Evolutionary conservation across 2,888 invertebrate genomes (phyloP), one percentile per base, ranked within the genome.

Genomic region (Seladonia tumulorum): DNA sequence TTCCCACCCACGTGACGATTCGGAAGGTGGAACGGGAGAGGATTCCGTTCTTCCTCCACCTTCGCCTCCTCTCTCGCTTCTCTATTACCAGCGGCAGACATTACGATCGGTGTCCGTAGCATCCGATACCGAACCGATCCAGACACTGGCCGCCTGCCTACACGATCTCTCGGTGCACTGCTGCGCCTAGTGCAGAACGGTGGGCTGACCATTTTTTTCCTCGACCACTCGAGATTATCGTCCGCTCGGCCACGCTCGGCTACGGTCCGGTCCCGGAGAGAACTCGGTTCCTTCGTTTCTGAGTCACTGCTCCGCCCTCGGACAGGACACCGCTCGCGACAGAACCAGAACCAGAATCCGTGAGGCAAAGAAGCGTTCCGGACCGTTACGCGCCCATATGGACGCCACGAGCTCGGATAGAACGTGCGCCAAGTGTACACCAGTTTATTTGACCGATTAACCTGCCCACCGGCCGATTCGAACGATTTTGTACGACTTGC

Each of bases 21-120:
- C 77, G 79, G 87, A 81, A 82, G 85, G 82, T 81, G 87, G 76
- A 79, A 83, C 74, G 74, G 49, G 79, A 83, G 73, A 83, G 71
- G 84, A 85, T 88, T 81, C 79, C 86, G 80, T 68, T 75, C 74
- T 71, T 49, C 68, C 68, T 81, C 29, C 63, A 29, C 29, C 72
- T 42, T n/a, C 57, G n/a, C 72, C 68, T 82, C 57, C 57, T n/a
- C n/a, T 57, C 63, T 75, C 81, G 77, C 83, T 85, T 83, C 82
- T 82, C 88, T 74, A 87, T 86, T 88, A 87, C 87, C 83, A 78
- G 70, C 72, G 49, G 72, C 57, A 84, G 68, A 90, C 90, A 90
- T 90, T 90, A 90, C 88, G 90, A 90, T 73, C 88, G 71, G 90
- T 84, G 87, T 83, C 88, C 89, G 87, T 73, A 84, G 85, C 88